Conservation (phyloP, 2,797 vertebrate genomes). For the Rhinichthys osculus region DNA sequence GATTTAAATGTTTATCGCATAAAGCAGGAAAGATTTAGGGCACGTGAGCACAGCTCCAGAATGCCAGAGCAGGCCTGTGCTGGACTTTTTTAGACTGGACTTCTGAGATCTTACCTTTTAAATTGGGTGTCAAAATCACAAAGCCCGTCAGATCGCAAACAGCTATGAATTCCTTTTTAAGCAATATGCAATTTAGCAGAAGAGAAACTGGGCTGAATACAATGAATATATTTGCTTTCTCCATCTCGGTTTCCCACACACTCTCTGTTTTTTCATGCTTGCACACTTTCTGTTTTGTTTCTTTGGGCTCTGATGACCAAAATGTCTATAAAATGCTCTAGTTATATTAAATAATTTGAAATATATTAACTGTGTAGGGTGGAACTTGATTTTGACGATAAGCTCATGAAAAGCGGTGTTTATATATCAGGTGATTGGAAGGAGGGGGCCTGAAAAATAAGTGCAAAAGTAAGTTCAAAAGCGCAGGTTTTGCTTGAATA, state of each 20-base stretch:
- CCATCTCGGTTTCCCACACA: background rate
- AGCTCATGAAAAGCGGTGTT: background rate
- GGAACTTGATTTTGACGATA: background rate
- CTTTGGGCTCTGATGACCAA: background rate
- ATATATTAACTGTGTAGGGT: background rate
- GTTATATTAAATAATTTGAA: background rate
- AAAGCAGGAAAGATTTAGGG: slow-evolving; percentile 51
- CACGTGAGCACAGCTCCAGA: slow-evolving; percentile 31
- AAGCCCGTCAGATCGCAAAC: slow-evolving; percentile 50
- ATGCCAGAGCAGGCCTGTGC: slow-evolving; percentile 54
- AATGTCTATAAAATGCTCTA: background rate
- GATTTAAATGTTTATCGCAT: slow-evolving; percentile 59
- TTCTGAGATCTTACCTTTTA: slow-evolving; percentile 57
- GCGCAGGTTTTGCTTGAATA: background rate
- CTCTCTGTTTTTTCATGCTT: background rate
- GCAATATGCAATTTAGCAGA: slow-evolving; percentile 57
- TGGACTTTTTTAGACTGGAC: slow-evolving; percentile 34
- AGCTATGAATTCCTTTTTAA: slow-evolving; percentile 53
- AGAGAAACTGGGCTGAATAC: slow-evolving; percentile 42
- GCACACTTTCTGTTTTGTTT: background rate
- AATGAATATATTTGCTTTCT: slow-evolving; percentile 41
- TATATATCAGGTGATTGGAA: background rate
- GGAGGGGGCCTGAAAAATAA: background rate
- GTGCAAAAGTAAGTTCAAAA: background rate
- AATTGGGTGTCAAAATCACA: slow-evolving; percentile 65